A percentile compares a stretch with the other conserved stretches of the same genome.
Conservation (phyloP, 2,797 vertebrate genomes). For the Thunnus albacares region DNA sequence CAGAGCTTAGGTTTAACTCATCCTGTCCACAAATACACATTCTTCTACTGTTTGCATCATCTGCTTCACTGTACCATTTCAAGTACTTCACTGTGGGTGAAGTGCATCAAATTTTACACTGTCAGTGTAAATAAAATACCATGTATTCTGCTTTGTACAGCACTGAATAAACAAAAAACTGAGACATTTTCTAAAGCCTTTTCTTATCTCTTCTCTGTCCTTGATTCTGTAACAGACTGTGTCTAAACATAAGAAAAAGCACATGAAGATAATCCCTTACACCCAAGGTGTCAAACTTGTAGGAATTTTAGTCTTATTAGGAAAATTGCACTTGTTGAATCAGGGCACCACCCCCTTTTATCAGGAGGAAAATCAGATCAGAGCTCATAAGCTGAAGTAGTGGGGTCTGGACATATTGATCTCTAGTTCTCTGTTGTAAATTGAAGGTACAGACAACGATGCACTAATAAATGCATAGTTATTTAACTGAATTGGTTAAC, state of each 20-base stretch:
- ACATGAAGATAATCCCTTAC: constrained; percentile 63
- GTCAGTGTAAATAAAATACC: constrained; percentile 36
- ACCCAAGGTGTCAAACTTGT: too few relatives aligned
- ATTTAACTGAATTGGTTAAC: too few relatives aligned
- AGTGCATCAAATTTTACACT: constrained; percentile 20
- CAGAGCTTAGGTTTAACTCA: neutral
- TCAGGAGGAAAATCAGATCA: too few relatives aligned
- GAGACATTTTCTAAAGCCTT: constrained; percentile 32
- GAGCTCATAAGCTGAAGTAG: too few relatives aligned
- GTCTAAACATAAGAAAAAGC: constrained; percentile 56
- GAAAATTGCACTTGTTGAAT: too few relatives aligned
- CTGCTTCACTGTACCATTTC: constrained; percentile 6
- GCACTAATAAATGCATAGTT: too few relatives aligned
- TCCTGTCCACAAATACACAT: neutral
- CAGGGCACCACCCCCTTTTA: too few relatives aligned
- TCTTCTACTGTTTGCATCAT: constrained; percentile 23
- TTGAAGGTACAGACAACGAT: too few relatives aligned
- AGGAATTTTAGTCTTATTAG: too few relatives aligned
- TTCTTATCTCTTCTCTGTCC: constrained; percentile 50
- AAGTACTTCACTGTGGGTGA: constrained; percentile 27
- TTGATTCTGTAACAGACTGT: constrained; percentile 49
- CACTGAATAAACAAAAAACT: constrained; percentile 41
- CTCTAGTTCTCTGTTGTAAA: too few relatives aligned
- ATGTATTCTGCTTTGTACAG: constrained; percentile 37
- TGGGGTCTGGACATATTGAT: too few relatives aligned